Evolutionary conservation across 2,113 vertebrate genomes (phyloP), one percentile per base, ranked within the genome.

Genomic region (Festucalex cinctus): DNA sequence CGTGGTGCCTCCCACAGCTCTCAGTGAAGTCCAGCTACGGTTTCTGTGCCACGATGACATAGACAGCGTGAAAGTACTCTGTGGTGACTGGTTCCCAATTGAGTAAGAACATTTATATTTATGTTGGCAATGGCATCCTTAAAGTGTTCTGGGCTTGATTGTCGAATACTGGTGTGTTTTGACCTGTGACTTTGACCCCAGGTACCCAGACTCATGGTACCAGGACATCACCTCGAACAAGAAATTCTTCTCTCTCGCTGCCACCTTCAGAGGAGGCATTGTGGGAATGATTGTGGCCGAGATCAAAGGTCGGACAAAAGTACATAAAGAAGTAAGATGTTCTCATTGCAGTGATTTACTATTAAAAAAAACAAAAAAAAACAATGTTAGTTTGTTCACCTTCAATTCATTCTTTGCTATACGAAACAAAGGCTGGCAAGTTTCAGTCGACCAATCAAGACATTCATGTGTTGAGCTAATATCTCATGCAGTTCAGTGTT

Each of bases 191-290:
- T 12, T n/a, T 74, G 60, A 57, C 46, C 75, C 32, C 87, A 99
- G 97, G 91, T 99, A 99, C 89, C 97, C 97, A 87, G 96, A 99
- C 93, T 98, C 97, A 90, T 99, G 97, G 97, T 99, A 99, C 91
- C 95, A 94, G 88, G 97, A 99, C 71, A 99, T 99, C 90, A 99
- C 97, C 53, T 98, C 97, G 85, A 99, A 98, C 94, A 98, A 97
- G 91, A 98, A 98, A 90, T 99, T 99, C 89, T 99, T 99, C 86
- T 98, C 97, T 70, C 93, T 99, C 3, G 95, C 97, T 49, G 97
- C 97, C 76, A 99, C 96, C 0, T 95, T 95, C 78, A 92, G 94
- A 84, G 95, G 95, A 22, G 91, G 93, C 89, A 99, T 99, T 7
- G 94, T 97, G 91, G 97, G 97, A 77, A 98, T 99, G 97, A 98